Evolutionary conservation across 2,888 invertebrate species (phyloP), one percentile per base, ranked within the genome.

Genomic region (Linyphia triangularis): DNA sequence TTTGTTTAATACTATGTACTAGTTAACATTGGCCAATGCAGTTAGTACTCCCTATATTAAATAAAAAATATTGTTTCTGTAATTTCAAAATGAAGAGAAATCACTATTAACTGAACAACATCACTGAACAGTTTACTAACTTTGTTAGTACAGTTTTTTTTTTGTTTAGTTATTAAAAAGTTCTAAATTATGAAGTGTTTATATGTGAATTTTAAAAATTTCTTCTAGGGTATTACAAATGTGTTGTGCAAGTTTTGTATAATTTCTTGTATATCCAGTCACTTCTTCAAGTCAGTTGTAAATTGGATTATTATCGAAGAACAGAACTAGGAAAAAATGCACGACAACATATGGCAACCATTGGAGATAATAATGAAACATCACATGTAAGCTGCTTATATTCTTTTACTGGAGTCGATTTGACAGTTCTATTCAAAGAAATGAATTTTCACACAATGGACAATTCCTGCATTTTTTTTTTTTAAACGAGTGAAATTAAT

Each of bases 191-290:
- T 33, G 0, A 16, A 73, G 22, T 13, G n/a, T 16, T 61, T 22
- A 63, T 24, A n/a, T 10, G 5, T 63, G 10, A 28, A 30, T 59
- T 30, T 75, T 75, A 16, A 59, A 19, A 40, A 24, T 90, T 89
- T 90, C 84, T 93, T 94, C 0, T 94, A 97, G 98, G 96, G 77
- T 97, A 97, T 92, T 98, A 96, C 93, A 96, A 96, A 0, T 96
- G 96, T 92, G 95, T 98, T 91, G 96, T 98, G 1, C 96, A 96
- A 92, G 95, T 96, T 90, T 94, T 98, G 90, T 98, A 97, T 94
- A 97, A 98, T 93, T 94, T 98, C 90, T 94, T 96, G 89, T 97
- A 97, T 93, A 96, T 98, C 93, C 98, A 98, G 94, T 95, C 97
- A 70, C 95, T 97, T 90, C 95, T 96, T 79, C 96, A 96, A 93